Evolutionary conservation across 2,113 vertebrate genomes (phyloP), one percentile per base, ranked within the genome.

Genomic region (Puntigrus tetrazona): DNA sequence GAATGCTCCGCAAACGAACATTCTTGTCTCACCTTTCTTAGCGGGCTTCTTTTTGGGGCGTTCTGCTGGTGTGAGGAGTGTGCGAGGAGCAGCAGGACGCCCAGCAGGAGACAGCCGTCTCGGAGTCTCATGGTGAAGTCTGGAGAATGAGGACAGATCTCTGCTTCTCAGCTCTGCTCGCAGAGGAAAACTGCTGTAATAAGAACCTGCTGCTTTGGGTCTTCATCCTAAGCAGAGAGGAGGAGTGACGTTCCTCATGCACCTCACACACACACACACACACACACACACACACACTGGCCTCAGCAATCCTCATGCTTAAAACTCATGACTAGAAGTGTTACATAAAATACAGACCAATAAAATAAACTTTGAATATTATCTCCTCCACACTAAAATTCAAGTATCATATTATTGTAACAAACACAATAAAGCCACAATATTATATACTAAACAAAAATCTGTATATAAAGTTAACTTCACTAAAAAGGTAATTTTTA

Each of bases 1-100:
- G 59, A n/a, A 63, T 63, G 61, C 27, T 65, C 61, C 16, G 27
- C 29, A 29, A n/a, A n/a, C n/a, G n/a, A n/a, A n/a, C n/a, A n/a
- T n/a, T n/a, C n/a, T n/a, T n/a, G n/a, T 38, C 93, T 89, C 95
- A 98, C 97, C 96, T 96, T 96, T 98, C 90, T 94, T 97, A 52
- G 85, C 41, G 0, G 43, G 85, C 63, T 92, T 94, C 89, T 77
- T 94, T 89, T 29, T 94, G 0, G 90, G 10, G 90, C 85, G 1
- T 55, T 88, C 36, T 95, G 87, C 89, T 97, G 95, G 0, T 86
- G 0, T 0, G 94, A 93, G 20, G 89, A 59, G 47, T 95, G 90
- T 86, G 90, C 91, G 52, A 96, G 87, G 77, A 97, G 87, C 69
- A 94, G 84, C 70, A 73, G 38, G 0, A 90, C 69, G 75, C 94